Evolutionary conservation across 2,113 vertebrate species (phyloP).

Genomic region (Leucopsar rothschildi): DNA sequence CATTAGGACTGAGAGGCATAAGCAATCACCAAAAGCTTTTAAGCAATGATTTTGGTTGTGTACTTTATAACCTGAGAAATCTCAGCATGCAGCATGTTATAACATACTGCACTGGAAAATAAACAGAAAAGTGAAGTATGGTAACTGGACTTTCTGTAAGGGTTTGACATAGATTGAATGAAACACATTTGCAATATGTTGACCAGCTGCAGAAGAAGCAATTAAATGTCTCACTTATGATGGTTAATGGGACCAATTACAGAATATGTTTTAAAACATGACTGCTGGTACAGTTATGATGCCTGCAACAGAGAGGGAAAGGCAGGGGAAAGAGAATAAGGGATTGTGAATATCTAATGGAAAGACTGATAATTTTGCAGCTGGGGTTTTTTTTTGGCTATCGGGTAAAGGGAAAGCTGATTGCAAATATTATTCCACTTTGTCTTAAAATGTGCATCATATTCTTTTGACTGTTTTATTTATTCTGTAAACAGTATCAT

Average conservation of each 20-base stretch:
- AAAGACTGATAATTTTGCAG: neutral
- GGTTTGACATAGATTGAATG: conserved; percentile 35
- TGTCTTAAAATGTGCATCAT: neutral
- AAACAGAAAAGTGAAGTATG: conserved; percentile 12
- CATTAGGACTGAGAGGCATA: neutral
- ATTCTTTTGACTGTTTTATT: neutral
- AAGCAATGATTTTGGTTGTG: neutral
- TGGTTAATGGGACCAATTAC: conserved; percentile 36
- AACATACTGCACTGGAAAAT: conserved; percentile 20
- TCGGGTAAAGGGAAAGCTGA: neutral
- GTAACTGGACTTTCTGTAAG: neutral
- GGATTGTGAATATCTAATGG: neutral
- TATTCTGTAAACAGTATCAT: neutral
- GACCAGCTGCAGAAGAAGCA: conserved; percentile 28
- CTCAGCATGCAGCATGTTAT: conserved; percentile 6
- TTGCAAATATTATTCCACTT: neutral
- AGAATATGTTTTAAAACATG: conserved; percentile 8
- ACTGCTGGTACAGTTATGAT: neutral
- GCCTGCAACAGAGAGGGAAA: neutral
- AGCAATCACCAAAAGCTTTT: conserved; percentile 14
- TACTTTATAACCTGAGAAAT: conserved; percentile 26
- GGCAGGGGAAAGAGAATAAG: neutral
- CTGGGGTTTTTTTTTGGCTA: rapidly evolving
- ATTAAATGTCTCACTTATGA: conserved; percentile 44
- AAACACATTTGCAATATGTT: neutral